Percentiles rank a stretch among this genome's conserved stretches.
phyloP scores from a whole-genome alignment of 2,888 invertebrate species.

The Melolontha melolontha region DNA sequence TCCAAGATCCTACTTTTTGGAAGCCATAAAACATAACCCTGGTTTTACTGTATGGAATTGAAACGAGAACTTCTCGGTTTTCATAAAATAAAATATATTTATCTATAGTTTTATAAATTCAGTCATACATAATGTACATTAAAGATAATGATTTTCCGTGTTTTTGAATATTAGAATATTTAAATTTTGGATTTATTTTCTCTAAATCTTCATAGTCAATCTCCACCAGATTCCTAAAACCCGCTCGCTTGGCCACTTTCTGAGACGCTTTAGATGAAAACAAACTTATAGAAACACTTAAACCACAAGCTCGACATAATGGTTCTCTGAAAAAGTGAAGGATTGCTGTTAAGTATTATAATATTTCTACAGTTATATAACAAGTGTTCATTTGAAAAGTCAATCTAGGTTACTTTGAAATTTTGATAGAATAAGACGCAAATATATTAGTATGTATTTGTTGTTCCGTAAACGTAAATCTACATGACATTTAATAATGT shows the following conservation, averaged over 20 bases:
- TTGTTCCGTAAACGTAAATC: too few relatives aligned
- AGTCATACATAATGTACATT: constrained; percentile 38
- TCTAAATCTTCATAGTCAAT: constrained; percentile 67
- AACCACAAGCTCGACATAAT: constrained; percentile 66
- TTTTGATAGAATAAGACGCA: too few relatives aligned
- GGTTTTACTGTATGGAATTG: too few relatives aligned
- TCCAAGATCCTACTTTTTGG: too few relatives aligned
- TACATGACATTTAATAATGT: too few relatives aligned
- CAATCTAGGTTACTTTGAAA: too few relatives aligned
- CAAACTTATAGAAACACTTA: constrained; percentile 67
- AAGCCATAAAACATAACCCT: too few relatives aligned
- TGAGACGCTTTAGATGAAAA: constrained; percentile 70
- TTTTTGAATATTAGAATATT: constrained; percentile 47
- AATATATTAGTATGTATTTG: too few relatives aligned
- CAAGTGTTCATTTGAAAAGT: not conserved
- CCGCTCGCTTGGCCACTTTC: constrained; percentile 67
- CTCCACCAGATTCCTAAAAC: constrained; percentile 65
- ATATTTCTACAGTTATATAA: constrained; percentile 39
- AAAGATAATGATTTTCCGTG: constrained; percentile 42
- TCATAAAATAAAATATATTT: too few relatives aligned
- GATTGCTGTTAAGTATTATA: constrained; percentile 36
- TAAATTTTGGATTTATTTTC: constrained; percentile 49
- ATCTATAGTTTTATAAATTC: not conserved
- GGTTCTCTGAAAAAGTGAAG: constrained; percentile 61
- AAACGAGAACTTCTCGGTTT: too few relatives aligned